phyloP scores from a whole-genome alignment of 2,888 invertebrate species.

The Pteria penguin region DNA sequence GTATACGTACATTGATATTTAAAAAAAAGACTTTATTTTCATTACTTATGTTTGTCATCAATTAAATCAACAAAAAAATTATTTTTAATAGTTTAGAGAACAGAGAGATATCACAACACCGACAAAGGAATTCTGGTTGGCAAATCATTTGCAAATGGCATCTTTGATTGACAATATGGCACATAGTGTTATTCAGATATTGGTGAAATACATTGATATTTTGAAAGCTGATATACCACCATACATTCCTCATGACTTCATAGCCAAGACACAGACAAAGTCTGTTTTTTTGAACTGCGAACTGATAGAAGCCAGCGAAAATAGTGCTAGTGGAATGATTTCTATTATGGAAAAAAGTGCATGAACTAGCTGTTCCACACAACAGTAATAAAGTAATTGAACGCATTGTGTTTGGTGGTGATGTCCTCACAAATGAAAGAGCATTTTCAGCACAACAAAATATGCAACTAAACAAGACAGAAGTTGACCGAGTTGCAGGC shows the following conservation, averaged over 20 bases:
- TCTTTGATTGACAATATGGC: conserved; percentile 18
- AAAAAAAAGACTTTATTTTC: no score
- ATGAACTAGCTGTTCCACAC: background rate
- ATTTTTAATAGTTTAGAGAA: background rate
- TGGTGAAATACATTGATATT: conserved; percentile 23
- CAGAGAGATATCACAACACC: background rate
- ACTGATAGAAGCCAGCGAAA: conserved; percentile 50
- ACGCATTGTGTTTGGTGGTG: conserved; percentile 20
- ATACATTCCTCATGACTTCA: conserved; percentile 36
- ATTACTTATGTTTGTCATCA: no score
- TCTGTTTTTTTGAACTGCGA: conserved; percentile 37
- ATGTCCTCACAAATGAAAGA: conserved; percentile 26
- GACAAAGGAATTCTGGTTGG: background rate
- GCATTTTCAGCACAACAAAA: conserved; percentile 31
- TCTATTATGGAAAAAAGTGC: conserved; percentile 3
- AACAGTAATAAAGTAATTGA: conserved; percentile 11
- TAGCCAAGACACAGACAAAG: conserved; percentile 29
- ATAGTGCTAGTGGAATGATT: conserved; percentile 43
- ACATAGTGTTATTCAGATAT: conserved; percentile 28
- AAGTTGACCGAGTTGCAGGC: conserved; percentile 32
- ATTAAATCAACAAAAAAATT: no score
- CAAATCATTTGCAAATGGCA: conserved; percentile 1
- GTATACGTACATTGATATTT: no score
- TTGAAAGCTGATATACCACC: conserved; percentile 21
- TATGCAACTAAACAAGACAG: conserved; percentile 28